Conservation (phyloP, 1,140 invertebrate species). For the Drosophila equinoxialis region DNA sequence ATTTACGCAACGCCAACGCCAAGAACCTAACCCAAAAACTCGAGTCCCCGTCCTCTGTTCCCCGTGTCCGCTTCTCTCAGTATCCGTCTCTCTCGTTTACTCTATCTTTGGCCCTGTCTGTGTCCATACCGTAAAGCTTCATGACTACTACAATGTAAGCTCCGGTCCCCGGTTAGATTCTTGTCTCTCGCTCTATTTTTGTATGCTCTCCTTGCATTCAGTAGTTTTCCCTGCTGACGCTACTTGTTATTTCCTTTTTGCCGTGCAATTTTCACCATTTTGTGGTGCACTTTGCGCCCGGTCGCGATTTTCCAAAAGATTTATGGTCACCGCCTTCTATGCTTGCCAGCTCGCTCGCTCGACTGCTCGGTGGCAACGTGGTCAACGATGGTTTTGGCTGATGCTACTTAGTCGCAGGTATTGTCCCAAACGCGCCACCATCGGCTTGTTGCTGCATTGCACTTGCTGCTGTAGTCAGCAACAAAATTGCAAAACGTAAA, state of each 20-base stretch:
- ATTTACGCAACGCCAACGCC: slow-evolving; percentile 59
- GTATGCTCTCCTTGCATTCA: slow-evolving; percentile 16
- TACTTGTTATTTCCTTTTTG: slow-evolving; percentile 64
- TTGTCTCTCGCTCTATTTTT: slow-evolving; percentile 39
- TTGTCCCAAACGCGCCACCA: slow-evolving; percentile 5
- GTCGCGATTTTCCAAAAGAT: slow-evolving; percentile 71
- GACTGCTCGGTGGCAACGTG: not conserved
- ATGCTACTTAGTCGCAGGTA: slow-evolving; percentile 62
- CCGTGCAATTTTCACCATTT: slow-evolving; percentile 76
- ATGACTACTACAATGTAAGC: slow-evolving; percentile 46
- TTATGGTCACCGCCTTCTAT: slow-evolving; percentile 60
- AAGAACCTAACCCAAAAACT: slow-evolving; percentile 43
- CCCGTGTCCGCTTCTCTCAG: not conserved
- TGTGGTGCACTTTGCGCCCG: slow-evolving; percentile 76
- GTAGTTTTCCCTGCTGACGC: slow-evolving; percentile 11
- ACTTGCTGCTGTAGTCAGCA: slow-evolving; percentile 54
- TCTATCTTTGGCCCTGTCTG: not conserved
- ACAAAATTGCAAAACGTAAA: slow-evolving; percentile 21
- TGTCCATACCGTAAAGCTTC: slow-evolving; percentile 14
- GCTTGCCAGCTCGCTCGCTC: not conserved
- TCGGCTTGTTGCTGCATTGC: slow-evolving; percentile 40
- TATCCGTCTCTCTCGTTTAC: not conserved
- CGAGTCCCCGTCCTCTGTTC: not conserved
- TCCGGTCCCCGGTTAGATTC: slow-evolving; percentile 47
- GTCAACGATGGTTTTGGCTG: slow-evolving; percentile 7